Evolutionary conservation across 2,113 vertebrate genomes (phyloP).

Genomic region (Crotalus helleri): DNA sequence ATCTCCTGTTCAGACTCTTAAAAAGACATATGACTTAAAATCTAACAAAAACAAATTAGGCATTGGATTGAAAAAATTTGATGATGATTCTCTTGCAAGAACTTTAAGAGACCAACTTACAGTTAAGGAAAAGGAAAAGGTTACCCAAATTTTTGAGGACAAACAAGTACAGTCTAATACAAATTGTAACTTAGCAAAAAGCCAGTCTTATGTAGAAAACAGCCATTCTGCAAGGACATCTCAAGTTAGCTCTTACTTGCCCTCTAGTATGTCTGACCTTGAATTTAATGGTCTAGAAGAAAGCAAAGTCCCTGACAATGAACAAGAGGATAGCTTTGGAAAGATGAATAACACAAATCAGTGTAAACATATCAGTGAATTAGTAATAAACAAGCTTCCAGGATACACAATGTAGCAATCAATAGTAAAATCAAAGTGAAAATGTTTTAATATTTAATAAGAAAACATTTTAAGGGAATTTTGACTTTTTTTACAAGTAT

Average conservation of each 20-base stretch:
- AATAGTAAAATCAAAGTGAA: slow-evolving; percentile 19
- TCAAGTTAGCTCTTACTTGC: slow-evolving; percentile 64
- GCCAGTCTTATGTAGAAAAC: slow-evolving; percentile 51
- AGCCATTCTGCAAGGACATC: slow-evolving; percentile 50
- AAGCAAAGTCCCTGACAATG: slow-evolving; percentile 49
- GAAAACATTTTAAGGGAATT: slow-evolving; percentile 7
- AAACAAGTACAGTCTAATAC: slow-evolving; percentile 24
- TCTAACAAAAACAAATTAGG: slow-evolving; percentile 52
- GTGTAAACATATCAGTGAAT: slow-evolving; percentile 82
- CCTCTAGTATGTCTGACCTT: slow-evolving; percentile 56
- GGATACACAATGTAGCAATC: slow-evolving; percentile 84
- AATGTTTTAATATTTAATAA: slow-evolving; percentile 37
- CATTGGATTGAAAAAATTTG: slow-evolving; percentile 54
- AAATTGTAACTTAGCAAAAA: slow-evolving; percentile 35
- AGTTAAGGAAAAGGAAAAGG: slow-evolving; percentile 30
- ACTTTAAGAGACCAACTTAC: slow-evolving; percentile 27
- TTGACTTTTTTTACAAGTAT: background rate
- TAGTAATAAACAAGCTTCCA: slow-evolving; percentile 82
- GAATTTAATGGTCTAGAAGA: slow-evolving; percentile 53
- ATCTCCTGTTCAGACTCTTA: slow-evolving; percentile 72
- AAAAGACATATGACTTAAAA: slow-evolving; percentile 60
- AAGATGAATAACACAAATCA: slow-evolving; percentile 69
- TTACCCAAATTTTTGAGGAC: slow-evolving; percentile 1
- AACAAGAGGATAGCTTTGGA: slow-evolving; percentile 63
- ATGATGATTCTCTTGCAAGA: slow-evolving; percentile 18